These are phyloP conservation scores for Heliconius hewitsoni DNA, from an alignment of 1,140 invertebrate genomes.

Conservation along the genomic window DNA sequence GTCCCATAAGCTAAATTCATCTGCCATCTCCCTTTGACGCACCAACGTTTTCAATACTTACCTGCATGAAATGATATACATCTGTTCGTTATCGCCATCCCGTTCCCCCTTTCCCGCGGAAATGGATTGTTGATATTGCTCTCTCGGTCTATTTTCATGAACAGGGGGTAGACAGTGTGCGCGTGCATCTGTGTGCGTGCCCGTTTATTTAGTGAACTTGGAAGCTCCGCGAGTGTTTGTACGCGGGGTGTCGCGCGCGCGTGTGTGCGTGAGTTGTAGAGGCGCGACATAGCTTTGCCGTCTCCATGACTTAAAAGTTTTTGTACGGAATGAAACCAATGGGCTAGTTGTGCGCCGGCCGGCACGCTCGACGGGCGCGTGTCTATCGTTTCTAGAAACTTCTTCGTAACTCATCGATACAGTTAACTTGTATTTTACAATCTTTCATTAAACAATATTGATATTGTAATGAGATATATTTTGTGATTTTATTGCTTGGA, in stretches of 20 bases:
- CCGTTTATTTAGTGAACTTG: conserved; percentile 81
- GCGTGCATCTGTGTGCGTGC: conserved; percentile 76
- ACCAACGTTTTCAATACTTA: conserved; percentile 80
- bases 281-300: conserved; percentile 81
- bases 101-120: conserved; percentile 50
- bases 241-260: conserved; percentile 68
- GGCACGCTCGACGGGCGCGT: conserved; percentile 66
- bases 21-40: conserved; percentile 69
- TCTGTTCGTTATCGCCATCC: conserved; percentile 70
- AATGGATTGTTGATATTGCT: conserved; percentile 78
- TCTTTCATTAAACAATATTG: conserved; percentile 35
- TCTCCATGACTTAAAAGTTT: conserved; percentile 81
- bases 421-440: conserved; percentile 58
- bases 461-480: conserved; percentile 36
- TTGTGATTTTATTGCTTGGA: conserved; percentile 43
- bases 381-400: conserved; percentile 59
- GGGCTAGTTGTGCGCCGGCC: conserved; percentile 77
- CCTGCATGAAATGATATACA: conserved; percentile 80
- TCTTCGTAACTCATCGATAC: conserved; percentile 65
- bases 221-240: conserved; percentile 77
- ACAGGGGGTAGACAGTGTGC: conserved; percentile 77
- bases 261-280: conserved; percentile 78
- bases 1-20: conserved; percentile 72
- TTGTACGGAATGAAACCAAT: conserved; percentile 72
- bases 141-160: conserved; percentile 70